Conservation (phyloP, 1,140 invertebrate species). For the Chrysoperla carnea region DNA sequence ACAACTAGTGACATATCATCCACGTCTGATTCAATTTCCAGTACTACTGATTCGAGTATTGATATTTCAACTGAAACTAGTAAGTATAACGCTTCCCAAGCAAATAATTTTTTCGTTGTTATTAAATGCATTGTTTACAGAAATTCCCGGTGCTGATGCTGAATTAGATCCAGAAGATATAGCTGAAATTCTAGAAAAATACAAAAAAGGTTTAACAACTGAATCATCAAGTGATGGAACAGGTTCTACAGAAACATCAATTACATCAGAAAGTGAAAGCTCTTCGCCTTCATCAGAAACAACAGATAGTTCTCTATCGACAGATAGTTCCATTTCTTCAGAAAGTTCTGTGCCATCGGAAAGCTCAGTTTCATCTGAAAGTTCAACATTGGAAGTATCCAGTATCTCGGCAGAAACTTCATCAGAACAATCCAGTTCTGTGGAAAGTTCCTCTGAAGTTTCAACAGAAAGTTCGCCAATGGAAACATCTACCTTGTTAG, state of each 20-base stretch:
- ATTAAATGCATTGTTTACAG: no score
- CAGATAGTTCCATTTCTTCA: background rate
- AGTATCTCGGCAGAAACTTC: background rate
- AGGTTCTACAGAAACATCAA: slow-evolving; percentile 2
- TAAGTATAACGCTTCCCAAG: no score
- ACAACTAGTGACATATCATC: background rate
- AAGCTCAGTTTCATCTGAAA: no score
- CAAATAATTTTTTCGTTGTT: no score
- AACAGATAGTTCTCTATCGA: background rate
- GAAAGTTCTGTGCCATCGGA: background rate
- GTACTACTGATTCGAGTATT: background rate
- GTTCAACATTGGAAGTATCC: no score
- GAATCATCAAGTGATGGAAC: slow-evolving; percentile 2
- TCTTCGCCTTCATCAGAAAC: background rate
- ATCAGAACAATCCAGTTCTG: slow-evolving; percentile 7
- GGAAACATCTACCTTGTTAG: background rate
- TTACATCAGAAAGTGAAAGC: background rate
- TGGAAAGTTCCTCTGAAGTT: slow-evolving; percentile 4
- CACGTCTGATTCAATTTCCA: slow-evolving; percentile 5
- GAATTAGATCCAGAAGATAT: no score
- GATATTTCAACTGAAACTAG: background rate
- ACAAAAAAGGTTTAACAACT: no score
- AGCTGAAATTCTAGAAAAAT: no score
- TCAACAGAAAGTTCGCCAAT: background rate
- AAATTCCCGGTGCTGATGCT: no score